Evolutionary conservation across 2,113 vertebrate genomes (phyloP).

Genomic region (Chascanopsetta lugubris): DNA sequence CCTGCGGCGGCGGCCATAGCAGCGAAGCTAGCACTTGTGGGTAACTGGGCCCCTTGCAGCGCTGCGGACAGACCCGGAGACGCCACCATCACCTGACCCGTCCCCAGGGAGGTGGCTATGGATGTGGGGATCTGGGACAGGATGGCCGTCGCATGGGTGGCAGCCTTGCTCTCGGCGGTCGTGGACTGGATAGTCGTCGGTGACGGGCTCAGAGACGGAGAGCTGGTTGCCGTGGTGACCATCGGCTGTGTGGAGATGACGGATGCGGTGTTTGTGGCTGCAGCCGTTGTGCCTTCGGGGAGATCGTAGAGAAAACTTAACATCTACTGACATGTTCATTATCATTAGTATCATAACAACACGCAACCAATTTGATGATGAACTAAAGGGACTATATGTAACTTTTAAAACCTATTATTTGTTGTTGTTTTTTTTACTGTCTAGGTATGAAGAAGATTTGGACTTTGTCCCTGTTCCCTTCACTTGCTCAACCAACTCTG

Average conservation of each 20-base stretch:
- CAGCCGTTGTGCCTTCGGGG: conserved; percentile 85
- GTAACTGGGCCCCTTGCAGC: conserved; percentile 90
- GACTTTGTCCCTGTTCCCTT: no score
- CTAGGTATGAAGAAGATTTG: no score
- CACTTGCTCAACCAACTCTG: no score
- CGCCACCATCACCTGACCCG: conserved; percentile 95
- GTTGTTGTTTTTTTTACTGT: no score
- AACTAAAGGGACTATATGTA: background rate
- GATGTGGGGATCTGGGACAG: conserved; percentile 88
- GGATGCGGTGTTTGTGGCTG: conserved; percentile 88
- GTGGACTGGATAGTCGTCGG: conserved; percentile 82
- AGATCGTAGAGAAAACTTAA: background rate
- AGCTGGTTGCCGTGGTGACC: conserved; percentile 84
- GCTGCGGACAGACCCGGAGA: conserved; percentile 89
- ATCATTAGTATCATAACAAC: no score
- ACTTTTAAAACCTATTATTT: background rate
- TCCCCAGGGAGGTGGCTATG: conserved; percentile 84
- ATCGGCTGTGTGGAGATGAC: conserved; percentile 93
- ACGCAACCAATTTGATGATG: no score
- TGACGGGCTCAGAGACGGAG: conserved; percentile 91
- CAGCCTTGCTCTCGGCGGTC: conserved; percentile 75
- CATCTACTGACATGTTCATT: no score
- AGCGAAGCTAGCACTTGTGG: conserved; percentile 92
- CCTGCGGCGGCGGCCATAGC: conserved; percentile 98
- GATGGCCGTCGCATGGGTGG: conserved; percentile 80